A percentile compares a stretch with the other conserved stretches of the same genome.
Conservation (phyloP, 2,113 vertebrate genomes). For the Monarcha castaneiventris region DNA sequence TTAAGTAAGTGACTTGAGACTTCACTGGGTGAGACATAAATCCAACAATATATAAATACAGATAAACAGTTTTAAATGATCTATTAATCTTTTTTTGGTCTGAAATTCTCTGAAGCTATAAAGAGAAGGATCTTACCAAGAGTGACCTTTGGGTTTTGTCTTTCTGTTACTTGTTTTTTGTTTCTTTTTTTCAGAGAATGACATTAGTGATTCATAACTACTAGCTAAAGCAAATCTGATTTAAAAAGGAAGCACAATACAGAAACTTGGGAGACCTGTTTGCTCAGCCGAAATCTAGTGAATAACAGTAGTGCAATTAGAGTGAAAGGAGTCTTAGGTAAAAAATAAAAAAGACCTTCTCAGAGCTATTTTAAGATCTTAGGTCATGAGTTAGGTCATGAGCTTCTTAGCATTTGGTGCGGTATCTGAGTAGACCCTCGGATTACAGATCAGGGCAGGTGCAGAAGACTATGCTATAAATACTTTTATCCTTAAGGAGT, state of each 20-base stretch:
- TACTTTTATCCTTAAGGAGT: constrained; percentile 76
- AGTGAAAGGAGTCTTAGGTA: background rate
- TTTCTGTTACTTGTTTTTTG: background rate
- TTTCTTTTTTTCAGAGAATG: background rate
- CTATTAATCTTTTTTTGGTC: background rate
- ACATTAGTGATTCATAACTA: background rate
- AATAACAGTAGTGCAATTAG: background rate
- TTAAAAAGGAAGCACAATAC: background rate
- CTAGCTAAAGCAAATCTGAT: background rate
- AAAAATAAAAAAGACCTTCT: background rate
- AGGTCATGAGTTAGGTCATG: constrained; percentile 71
- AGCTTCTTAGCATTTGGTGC: constrained; percentile 74
- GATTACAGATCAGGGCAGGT: constrained; percentile 87
- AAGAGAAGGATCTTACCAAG: background rate
- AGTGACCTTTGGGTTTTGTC: background rate
- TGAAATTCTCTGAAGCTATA: background rate
- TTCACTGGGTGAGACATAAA: background rate
- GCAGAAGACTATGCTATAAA: constrained; percentile 84
- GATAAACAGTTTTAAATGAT: background rate
- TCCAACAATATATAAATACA: background rate
- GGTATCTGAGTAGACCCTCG: constrained; percentile 72
- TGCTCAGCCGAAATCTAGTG: background rate
- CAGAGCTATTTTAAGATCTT: constrained; percentile 79
- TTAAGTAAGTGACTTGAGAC: background rate
- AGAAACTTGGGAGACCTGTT: background rate